A percentile compares a stretch with the other conserved stretches of the same genome.
Conservation (phyloP, 2,113 vertebrate genomes). For the Bubo blakistoni region DNA sequence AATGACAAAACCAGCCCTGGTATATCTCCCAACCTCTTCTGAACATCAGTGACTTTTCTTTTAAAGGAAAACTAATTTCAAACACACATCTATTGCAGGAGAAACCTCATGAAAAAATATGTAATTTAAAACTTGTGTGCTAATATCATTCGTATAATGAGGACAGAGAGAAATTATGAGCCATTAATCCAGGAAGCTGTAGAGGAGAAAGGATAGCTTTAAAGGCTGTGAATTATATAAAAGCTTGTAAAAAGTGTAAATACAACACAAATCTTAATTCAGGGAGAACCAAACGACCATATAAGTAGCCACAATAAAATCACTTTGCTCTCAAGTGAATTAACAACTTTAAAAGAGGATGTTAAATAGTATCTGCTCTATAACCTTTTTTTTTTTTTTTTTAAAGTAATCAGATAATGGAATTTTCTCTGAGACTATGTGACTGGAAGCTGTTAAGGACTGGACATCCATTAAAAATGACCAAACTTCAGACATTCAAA, state of each 20-base stretch:
- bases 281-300: background rate
- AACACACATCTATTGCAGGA: background rate
- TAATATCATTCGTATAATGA: background rate
- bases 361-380: background rate
- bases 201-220: background rate
- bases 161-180: background rate
- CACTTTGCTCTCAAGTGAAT: slow-evolving; percentile 13
- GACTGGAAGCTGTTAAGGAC: slow-evolving; percentile 6
- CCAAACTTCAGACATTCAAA: background rate
- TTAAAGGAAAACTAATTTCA: slow-evolving; percentile 35
- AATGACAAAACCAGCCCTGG: slow-evolving; percentile 45
- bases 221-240: background rate
- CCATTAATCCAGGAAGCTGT: slow-evolving; percentile 16
- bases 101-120: background rate
- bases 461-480: background rate
- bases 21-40: slow-evolving; percentile 5
- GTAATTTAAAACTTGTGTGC: background rate
- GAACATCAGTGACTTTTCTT: slow-evolving; percentile 7
- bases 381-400: background rate
- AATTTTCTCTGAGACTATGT: background rate
- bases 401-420: background rate
- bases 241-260: slow-evolving; percentile 12
- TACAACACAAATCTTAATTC: background rate
- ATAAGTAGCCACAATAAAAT: background rate
- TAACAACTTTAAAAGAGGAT: slow-evolving; percentile 4